phyloP scores from a whole-genome alignment of 2,888 invertebrate genomes.

The Leptopilina drosophilae region DNA sequence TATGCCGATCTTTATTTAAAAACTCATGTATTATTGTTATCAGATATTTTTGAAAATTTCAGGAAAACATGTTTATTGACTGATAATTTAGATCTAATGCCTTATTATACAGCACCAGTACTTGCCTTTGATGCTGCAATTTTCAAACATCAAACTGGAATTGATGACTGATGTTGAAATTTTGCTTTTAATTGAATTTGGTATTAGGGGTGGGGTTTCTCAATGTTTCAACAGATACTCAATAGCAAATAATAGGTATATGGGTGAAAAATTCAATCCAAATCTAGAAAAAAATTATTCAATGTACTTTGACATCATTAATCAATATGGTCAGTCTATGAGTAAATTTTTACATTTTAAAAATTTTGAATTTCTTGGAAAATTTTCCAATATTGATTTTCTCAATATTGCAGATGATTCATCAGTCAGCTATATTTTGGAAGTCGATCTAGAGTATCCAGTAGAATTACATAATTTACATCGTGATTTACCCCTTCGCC shows the following conservation, averaged over 20 bases:
- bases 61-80: not conserved
- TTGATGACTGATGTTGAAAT: not conserved
- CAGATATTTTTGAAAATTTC: constrained; percentile 8
- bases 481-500: not conserved
- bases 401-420: not conserved
- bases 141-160: not conserved
- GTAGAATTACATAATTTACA: not conserved
- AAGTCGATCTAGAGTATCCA: not conserved
- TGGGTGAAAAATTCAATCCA: not conserved
- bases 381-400: not conserved
- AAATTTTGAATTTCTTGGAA: not conserved
- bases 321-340: not conserved
- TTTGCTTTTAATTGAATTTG: constrained; percentile 1
- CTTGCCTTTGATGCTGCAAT: not conserved
- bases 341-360: not conserved
- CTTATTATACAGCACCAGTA: not conserved
- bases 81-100: not conserved
- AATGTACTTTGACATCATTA: not conserved
- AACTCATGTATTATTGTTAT: not conserved
- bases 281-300: not conserved
- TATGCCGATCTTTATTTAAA: not conserved
- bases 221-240: constrained; percentile 3
- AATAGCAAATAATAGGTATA: not conserved
- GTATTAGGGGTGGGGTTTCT: constrained; percentile 4
- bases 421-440: not conserved